Conservation (phyloP, 2,113 vertebrate species). For the Litocranius walleri region DNA sequence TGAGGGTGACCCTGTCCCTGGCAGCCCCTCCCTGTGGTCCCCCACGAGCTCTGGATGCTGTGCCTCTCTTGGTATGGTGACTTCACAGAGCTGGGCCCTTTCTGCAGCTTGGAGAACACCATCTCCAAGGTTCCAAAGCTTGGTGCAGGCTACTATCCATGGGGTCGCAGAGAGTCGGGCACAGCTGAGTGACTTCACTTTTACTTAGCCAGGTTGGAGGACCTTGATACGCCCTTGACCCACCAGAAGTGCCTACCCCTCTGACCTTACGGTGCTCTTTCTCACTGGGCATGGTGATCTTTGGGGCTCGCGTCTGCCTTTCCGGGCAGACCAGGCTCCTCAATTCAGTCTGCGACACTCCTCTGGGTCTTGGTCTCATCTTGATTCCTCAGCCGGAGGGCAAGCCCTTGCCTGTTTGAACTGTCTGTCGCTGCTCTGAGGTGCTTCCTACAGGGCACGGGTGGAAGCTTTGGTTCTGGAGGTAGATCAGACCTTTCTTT, state of each 20-base stretch:
- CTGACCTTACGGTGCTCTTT: neutral
- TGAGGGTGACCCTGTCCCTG: neutral
- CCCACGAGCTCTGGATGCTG: neutral
- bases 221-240: neutral
- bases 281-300: neutral
- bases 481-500: neutral
- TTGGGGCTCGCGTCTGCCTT: neutral
- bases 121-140: neutral
- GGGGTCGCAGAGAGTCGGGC: too few species aligned
- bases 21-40: neutral
- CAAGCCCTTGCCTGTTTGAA: neutral
- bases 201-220: neutral
- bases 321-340: neutral
- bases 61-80: neutral
- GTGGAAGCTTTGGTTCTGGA: neutral
- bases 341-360: rapidly evolving
- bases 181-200: too few species aligned
- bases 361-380: rapidly evolving
- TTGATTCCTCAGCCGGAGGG: neutral
- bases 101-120: neutral
- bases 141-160: too few species aligned
- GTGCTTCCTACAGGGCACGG: neutral
- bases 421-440: neutral
- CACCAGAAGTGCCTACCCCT: neutral
- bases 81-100: neutral